Evolutionary conservation across 1,140 invertebrate genomes (phyloP).

Genomic region (Zaprionus lachaisei): DNA sequence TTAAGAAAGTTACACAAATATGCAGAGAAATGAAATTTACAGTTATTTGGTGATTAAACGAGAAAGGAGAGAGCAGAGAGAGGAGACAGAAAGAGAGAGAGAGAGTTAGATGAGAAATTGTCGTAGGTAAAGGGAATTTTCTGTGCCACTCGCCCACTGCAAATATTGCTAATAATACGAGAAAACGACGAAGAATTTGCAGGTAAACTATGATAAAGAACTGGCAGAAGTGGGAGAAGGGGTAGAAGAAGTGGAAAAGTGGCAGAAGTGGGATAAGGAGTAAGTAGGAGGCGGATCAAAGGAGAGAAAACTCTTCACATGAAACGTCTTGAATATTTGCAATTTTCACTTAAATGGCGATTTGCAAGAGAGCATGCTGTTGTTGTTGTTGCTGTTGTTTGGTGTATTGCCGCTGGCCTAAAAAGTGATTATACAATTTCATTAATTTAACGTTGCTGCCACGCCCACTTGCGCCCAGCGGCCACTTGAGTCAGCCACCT

Average conservation of each 20-base stretch:
- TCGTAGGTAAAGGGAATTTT: too few relatives aligned
- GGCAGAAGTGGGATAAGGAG: neutral
- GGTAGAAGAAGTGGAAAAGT: neutral
- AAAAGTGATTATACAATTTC: constrained; percentile 70
- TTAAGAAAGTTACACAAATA: neutral
- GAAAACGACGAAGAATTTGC: neutral
- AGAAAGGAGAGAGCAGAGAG: neutral
- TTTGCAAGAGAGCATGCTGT: neutral
- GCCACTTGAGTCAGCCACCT: constrained; percentile 36
- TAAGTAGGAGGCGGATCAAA: neutral
- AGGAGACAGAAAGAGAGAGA: too few relatives aligned
- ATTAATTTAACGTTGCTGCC: constrained; percentile 52
- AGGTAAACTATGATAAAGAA: neutral
- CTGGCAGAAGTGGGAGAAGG: too few relatives aligned
- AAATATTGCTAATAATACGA: neutral
- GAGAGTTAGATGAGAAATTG: too few relatives aligned
- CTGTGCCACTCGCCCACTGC: neutral
- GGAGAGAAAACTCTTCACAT: neutral
- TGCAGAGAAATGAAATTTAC: constrained; percentile 3
- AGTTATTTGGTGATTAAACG: neutral
- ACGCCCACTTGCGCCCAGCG: constrained; percentile 25
- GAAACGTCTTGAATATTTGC: constrained; percentile 7
- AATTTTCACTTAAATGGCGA: constrained; percentile 19
- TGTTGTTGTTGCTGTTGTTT: constrained; percentile 2
- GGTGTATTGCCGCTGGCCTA: constrained; percentile 31